These are phyloP conservation scores for Eolophus roseicapilla DNA, from an alignment of 2,113 vertebrate species.

Conservation along the genomic window DNA sequence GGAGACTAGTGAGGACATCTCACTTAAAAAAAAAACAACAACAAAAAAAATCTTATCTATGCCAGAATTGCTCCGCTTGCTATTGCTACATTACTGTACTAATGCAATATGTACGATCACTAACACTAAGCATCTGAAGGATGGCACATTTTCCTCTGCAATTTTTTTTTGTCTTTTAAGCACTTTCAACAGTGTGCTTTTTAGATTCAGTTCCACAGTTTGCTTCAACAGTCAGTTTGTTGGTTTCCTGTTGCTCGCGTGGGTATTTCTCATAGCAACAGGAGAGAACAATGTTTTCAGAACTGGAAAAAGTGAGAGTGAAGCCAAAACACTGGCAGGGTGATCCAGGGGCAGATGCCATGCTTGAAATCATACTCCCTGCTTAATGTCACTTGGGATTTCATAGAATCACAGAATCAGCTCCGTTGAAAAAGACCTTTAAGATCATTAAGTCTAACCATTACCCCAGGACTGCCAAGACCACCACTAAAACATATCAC, in stretches of 20 bases:
- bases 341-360: not conserved
- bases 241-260: slow-evolving; percentile 17
- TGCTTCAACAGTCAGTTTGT: not conserved
- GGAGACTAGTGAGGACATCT: not conserved
- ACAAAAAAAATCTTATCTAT: not conserved
- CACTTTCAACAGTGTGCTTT: not conserved
- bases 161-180: not conserved
- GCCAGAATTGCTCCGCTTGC: not conserved
- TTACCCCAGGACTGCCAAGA: not conserved
- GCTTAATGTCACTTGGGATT: not conserved
- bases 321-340: not conserved
- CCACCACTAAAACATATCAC: not conserved
- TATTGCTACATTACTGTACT: not conserved
- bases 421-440: not conserved
- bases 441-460: not conserved
- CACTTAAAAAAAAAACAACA: not conserved
- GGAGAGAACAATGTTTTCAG: not conserved
- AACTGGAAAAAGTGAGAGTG: not conserved
- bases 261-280: slow-evolving; percentile 9
- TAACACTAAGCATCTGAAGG: not conserved
- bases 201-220: slow-evolving; percentile 27
- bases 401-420: not conserved
- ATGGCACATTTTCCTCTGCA: not conserved
- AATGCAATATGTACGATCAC: not conserved
- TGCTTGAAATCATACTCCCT: not conserved